phyloP scores from a whole-genome alignment of 2,113 vertebrate genomes.

The Scatophagus argus region DNA sequence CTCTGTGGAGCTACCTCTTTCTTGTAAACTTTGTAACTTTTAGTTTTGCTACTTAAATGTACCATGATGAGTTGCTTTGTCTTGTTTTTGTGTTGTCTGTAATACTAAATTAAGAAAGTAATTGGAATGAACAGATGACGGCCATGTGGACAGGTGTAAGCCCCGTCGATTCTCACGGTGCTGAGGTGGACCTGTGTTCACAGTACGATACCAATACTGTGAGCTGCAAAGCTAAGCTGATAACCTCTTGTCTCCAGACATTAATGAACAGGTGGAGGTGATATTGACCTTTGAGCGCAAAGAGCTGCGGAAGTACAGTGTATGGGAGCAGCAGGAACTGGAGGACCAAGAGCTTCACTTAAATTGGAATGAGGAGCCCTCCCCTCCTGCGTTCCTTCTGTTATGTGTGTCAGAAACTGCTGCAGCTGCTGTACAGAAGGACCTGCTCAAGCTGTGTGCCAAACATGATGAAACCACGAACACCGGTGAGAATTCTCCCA shows the following conservation, averaged over 20 bases:
- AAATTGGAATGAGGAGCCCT: not conserved
- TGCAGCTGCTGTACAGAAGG: conserved; percentile 77
- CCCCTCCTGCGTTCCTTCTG: conserved; percentile 78
- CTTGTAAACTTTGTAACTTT: no score
- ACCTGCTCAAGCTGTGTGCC: conserved; percentile 48
- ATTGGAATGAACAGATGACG: not conserved
- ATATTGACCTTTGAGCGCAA: conserved; percentile 51
- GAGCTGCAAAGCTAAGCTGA: not conserved
- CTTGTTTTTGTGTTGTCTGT: no score
- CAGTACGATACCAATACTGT: no score
- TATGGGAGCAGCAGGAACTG: conserved; percentile 73
- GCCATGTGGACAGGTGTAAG: not conserved
- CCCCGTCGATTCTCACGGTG: not conserved
- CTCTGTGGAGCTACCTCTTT: no score
- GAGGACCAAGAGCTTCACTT: conserved; percentile 24
- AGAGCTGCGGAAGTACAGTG: conserved; percentile 70
- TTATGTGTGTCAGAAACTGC: conserved; percentile 86
- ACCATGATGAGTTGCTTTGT: no score
- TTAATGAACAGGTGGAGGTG: conserved; percentile 13
- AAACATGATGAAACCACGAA: not conserved
- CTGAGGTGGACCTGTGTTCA: not conserved
- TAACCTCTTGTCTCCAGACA: conserved; percentile 36
- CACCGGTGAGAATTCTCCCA: conserved; percentile 52
- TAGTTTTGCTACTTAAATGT: no score
- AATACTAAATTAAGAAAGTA: not conserved